Conservation (phyloP, 2,888 invertebrate genomes). For the Tanytarsus gracilentus region DNA sequence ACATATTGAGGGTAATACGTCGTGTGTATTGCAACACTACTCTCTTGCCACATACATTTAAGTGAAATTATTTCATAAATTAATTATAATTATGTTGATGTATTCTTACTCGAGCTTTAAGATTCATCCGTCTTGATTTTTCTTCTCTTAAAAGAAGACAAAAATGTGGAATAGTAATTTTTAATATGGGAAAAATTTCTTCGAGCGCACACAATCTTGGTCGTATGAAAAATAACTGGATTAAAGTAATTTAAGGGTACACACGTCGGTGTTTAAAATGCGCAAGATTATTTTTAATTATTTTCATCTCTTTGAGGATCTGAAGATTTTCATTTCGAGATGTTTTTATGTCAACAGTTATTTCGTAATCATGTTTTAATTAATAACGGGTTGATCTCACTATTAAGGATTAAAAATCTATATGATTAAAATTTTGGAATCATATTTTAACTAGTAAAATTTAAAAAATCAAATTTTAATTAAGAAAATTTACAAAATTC, state of each 20-base stretch:
- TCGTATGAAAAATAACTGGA: constrained; percentile 14
- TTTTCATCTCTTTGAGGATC: too few species aligned
- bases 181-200: constrained; percentile 23
- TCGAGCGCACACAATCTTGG: not conserved
- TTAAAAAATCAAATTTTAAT: too few species aligned
- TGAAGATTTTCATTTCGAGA: too few species aligned
- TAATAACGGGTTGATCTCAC: too few species aligned
- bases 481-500: too few species aligned
- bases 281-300: not conserved
- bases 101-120: constrained; percentile 25
- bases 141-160: not conserved
- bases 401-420: too few species aligned
- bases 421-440: too few species aligned
- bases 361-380: too few species aligned
- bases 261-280: not conserved
- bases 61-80: constrained; percentile 26
- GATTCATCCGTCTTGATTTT: not conserved
- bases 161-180: not conserved
- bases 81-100: constrained; percentile 28
- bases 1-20: constrained; percentile 14
- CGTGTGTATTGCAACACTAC: constrained; percentile 8
- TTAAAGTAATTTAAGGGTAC: not conserved
- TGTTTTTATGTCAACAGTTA: too few species aligned
- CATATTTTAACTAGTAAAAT: too few species aligned
- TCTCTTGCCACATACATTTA: not conserved